These are phyloP conservation scores for Automeris io DNA, from an alignment of 2,888 invertebrate species.

Conservation along the genomic window DNA sequence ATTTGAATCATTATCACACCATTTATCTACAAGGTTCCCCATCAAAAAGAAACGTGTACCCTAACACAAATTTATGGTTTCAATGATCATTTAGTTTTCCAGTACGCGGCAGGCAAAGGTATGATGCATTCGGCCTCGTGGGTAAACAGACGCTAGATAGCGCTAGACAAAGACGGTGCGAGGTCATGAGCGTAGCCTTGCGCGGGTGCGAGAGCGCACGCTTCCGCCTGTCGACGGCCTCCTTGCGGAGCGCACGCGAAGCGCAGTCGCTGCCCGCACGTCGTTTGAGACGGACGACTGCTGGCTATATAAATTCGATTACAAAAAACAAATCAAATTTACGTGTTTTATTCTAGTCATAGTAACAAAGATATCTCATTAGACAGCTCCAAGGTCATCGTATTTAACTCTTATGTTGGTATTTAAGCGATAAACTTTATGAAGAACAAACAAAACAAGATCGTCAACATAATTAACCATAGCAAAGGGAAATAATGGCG, in stretches of 20 bases:
- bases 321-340: not conserved
- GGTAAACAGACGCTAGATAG: constrained; percentile 73
- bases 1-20: constrained; percentile 33
- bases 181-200: constrained; percentile 77
- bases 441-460: constrained; percentile 9
- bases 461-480: constrained; percentile 6
- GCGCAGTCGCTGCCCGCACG: constrained; percentile 38
- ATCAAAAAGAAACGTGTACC: constrained; percentile 36
- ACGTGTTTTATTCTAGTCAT: no score
- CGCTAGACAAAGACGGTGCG: constrained; percentile 75
- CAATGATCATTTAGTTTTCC: constrained; percentile 53
- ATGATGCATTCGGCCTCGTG: constrained; percentile 75
- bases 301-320: not conserved
- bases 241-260: constrained; percentile 35
- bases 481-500: constrained; percentile 15
- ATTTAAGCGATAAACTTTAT: constrained; percentile 7
- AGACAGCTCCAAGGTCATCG: not conserved
- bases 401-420: not conserved
- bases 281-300: constrained; percentile 28
- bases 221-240: constrained; percentile 66
- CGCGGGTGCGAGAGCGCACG: constrained; percentile 66
- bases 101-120: constrained; percentile 55
- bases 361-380: not conserved
- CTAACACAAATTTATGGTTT: constrained; percentile 47
- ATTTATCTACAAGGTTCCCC: constrained; percentile 48